Percentiles rank a stretch among this genome's conserved stretches.
These are phyloP conservation scores for Lanius ludovicianus DNA, from an alignment of 2,113 vertebrate genomes.

Conservation along the genomic window DNA sequence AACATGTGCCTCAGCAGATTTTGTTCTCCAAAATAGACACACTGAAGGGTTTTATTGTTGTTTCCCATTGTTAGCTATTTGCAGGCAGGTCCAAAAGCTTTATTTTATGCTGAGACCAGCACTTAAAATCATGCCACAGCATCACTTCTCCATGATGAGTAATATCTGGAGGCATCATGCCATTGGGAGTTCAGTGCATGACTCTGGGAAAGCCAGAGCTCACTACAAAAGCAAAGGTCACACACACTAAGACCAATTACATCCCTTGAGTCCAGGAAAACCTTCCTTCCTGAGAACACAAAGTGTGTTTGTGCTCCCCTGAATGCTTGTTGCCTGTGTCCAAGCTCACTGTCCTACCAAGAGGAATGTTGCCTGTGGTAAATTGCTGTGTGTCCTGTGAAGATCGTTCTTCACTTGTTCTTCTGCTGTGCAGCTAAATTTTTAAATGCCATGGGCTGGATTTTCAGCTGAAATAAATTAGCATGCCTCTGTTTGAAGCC, in stretches of 20 bases:
- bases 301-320: background rate
- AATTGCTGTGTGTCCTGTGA: background rate
- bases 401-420: background rate
- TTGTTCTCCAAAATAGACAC: background rate
- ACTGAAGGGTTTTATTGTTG: background rate
- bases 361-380: background rate
- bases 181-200: background rate
- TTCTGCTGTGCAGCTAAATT: background rate
- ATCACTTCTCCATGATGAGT: background rate
- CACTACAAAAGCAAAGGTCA: background rate
- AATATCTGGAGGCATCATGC: background rate
- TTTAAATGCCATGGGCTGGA: background rate
- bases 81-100: slow-evolving; percentile 18
- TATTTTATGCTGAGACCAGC: background rate
- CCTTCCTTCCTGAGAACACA: background rate
- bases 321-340: background rate
- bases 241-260: background rate
- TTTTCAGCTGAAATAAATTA: slow-evolving; percentile 13
- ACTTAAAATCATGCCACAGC: background rate
- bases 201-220: background rate
- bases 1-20: slow-evolving; percentile 22
- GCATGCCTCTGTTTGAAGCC: background rate
- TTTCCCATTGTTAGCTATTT: slow-evolving; percentile 31
- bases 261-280: background rate
- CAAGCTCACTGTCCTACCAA: fast-evolving